Percentiles rank a stretch among this genome's conserved stretches.
Evolutionary conservation across 2,797 vertebrate species (phyloP).

Genomic region (Yasuhikotakia modesta): DNA sequence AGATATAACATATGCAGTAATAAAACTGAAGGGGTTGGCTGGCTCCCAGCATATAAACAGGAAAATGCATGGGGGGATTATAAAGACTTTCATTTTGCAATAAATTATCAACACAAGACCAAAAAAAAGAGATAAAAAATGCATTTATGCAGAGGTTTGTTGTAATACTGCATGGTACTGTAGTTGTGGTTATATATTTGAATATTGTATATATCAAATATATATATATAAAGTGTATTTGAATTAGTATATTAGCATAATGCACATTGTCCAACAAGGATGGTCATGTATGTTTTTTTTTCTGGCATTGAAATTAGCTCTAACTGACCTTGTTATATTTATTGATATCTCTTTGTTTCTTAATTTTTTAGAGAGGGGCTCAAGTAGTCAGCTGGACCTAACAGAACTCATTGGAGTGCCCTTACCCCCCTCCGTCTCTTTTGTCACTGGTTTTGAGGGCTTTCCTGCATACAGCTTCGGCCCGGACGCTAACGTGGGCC

Average conservation of each 20-base stretch:
- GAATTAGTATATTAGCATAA: no score
- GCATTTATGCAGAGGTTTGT: neutral
- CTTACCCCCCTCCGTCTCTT: constrained; percentile 89
- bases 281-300: no score
- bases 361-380: constrained; percentile 71
- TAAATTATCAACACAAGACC: neutral
- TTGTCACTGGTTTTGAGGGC: constrained; percentile 90
- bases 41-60: constrained; percentile 6
- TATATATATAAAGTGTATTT: no score
- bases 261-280: no score
- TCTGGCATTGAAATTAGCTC: no score
- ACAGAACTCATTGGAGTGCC: constrained; percentile 92
- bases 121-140: neutral
- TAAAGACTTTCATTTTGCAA: neutral
- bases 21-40: constrained; percentile 15
- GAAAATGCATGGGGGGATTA: neutral
- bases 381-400: constrained; percentile 83
- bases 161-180: no score
- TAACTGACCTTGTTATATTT: neutral
- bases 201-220: no score
- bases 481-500: constrained; percentile 86
- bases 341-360: neutral
- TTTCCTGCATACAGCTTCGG: constrained; percentile 93
- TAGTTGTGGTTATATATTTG: no score
- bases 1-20: constrained; percentile 19